Conservation (phyloP, 1,140 invertebrate species). For the Venustaconcha ellipsiformis region DNA sequence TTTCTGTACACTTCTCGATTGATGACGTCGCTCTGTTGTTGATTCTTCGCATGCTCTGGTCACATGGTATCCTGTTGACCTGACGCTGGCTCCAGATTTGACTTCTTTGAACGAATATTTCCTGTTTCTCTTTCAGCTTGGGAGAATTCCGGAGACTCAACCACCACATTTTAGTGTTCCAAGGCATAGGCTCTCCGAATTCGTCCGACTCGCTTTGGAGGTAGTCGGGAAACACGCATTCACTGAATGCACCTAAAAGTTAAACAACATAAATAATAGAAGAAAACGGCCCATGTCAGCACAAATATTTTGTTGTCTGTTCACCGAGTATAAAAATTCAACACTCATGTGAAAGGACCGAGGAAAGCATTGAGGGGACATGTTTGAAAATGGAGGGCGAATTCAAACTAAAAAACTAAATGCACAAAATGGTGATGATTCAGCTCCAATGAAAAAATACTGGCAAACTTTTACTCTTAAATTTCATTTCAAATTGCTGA, state of each 20-base stretch:
- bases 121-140: constrained; percentile 50
- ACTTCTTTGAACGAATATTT: constrained; percentile 36
- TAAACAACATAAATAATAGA: not conserved
- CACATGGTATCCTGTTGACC: constrained; percentile 37
- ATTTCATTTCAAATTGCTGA: too few relatives aligned
- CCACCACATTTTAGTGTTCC: constrained; percentile 50
- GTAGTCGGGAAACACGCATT: constrained; percentile 48
- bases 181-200: constrained; percentile 35
- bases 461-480: too few relatives aligned
- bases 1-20: constrained; percentile 38
- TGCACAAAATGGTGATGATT: too few relatives aligned
- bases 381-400: too few relatives aligned
- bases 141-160: constrained; percentile 42
- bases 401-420: too few relatives aligned
- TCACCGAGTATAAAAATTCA: not conserved
- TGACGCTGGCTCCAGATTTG: constrained; percentile 37
- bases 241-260: constrained; percentile 28
- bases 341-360: too few relatives aligned
- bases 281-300: not conserved
- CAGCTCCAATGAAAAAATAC: too few relatives aligned
- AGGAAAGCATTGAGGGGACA: too few relatives aligned
- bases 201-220: constrained; percentile 41
- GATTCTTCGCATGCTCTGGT: constrained; percentile 26
- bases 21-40: constrained; percentile 26
- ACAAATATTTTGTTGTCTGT: not conserved